Evolutionary conservation across 2,797 vertebrate species (phyloP).

Genomic region (Acomys russatus): DNA sequence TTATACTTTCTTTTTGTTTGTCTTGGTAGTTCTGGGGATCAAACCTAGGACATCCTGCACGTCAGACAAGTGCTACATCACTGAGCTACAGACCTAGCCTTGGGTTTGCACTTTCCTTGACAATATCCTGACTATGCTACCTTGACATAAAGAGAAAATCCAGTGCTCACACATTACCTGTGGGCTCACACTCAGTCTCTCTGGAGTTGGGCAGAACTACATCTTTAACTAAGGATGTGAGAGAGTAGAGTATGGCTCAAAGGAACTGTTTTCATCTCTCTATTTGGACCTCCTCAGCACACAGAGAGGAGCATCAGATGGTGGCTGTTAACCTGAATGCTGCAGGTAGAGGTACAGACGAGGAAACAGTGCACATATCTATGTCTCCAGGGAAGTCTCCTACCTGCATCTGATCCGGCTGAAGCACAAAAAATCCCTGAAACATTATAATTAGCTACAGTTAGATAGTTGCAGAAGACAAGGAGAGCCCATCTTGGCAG

Average conservation of each 20-base stretch:
- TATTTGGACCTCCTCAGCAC: neutral
- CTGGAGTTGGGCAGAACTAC: neutral
- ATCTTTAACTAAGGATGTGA: slow-evolving; percentile 3
- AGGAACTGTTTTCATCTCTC: slow-evolving; percentile 36
- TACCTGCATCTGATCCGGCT: slow-evolving; percentile 99
- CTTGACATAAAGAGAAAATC: neutral
- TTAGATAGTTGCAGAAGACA: slow-evolving; percentile 37
- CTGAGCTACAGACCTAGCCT: neutral
- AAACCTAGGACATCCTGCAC: neutral
- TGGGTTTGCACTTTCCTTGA: neutral
- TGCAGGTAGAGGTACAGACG: slow-evolving; percentile 17
- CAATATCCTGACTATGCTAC: slow-evolving; percentile 29
- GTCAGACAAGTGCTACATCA: neutral
- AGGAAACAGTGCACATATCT: slow-evolving; percentile 33
- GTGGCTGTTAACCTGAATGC: neutral
- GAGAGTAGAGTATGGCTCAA: slow-evolving; percentile 7
- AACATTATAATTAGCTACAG: slow-evolving; percentile 84
- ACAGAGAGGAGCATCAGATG: slow-evolving; percentile 16
- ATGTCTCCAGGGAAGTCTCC: slow-evolving; percentile 44
- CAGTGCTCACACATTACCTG: neutral
- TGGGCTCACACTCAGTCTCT: slow-evolving; percentile 33
- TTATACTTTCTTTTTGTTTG: slow-evolving; percentile 1
- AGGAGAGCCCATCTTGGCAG: slow-evolving; percentile 33
- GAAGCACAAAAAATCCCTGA: slow-evolving; percentile 93
- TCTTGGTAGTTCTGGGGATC: neutral